Conservation (phyloP, 1,140 invertebrate species). For the Anastatus disparis region DNA sequence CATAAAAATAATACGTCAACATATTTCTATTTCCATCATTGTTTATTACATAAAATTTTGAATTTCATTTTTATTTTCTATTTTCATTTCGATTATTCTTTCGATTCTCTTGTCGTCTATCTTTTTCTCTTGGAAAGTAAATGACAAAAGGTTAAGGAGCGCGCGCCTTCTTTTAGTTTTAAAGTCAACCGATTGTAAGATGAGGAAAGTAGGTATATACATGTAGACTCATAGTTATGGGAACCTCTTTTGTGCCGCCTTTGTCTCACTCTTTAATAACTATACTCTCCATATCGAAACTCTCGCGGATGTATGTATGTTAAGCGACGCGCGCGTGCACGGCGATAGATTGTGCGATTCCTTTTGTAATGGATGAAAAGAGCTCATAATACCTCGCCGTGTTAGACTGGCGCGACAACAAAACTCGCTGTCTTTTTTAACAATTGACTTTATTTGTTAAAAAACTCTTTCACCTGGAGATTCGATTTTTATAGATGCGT, state of each 20-base stretch:
- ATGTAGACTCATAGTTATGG: conserved; percentile 13
- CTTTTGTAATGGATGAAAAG: conserved; percentile 28
- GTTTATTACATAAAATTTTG: too few species aligned
- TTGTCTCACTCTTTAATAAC: conserved; percentile 34
- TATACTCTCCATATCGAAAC: not conserved
- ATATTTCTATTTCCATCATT: too few species aligned
- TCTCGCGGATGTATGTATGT: not conserved
- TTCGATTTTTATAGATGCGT: too few species aligned
- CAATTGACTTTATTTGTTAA: too few species aligned
- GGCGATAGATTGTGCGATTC: conserved; percentile 28
- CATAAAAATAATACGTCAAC: too few species aligned
- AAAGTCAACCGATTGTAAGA: not conserved
- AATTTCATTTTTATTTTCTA: too few species aligned
- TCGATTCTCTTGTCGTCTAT: not conserved
- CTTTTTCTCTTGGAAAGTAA: not conserved
- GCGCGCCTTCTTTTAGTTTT: not conserved
- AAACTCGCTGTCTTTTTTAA: too few species aligned
- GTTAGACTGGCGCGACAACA: too few species aligned
- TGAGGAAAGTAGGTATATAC: conserved; percentile 7
- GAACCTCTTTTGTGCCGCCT: not conserved
- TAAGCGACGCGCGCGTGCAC: too few species aligned
- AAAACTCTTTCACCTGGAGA: too few species aligned
- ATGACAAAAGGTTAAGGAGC: conserved; percentile 21
- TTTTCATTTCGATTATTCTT: not conserved
- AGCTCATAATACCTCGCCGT: conserved; percentile 20